A percentile compares a stretch with the other conserved stretches of the same genome.
Evolutionary conservation across 2,113 vertebrate species (phyloP).

Genomic region (Paradisaea rubra): DNA sequence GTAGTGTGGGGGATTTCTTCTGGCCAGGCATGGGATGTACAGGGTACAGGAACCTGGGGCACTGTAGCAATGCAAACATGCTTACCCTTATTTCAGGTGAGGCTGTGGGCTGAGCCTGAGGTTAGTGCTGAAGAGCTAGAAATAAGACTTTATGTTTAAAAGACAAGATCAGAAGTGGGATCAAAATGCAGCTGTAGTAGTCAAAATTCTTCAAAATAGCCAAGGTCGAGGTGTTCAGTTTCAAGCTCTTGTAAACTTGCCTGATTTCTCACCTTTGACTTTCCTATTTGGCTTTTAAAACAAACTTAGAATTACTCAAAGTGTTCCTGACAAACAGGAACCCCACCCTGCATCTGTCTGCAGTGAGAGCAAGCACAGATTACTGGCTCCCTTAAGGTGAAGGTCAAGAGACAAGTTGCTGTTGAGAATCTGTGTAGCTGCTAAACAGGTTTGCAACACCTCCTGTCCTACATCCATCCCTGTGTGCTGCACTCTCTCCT

Average conservation of each 20-base stretch:
- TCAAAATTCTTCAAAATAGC: background rate
- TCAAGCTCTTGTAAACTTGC: background rate
- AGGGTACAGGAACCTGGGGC: background rate
- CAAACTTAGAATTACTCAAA: background rate
- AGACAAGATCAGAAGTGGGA: background rate
- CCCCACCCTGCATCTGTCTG: background rate
- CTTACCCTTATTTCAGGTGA: background rate
- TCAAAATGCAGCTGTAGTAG: background rate
- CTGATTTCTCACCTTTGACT: background rate
- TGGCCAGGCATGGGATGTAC: background rate
- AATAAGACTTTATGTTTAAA: background rate
- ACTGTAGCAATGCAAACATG: background rate
- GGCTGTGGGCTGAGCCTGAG: background rate
- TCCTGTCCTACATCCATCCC: background rate
- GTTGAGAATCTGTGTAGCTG: background rate
- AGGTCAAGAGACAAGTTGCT: background rate
- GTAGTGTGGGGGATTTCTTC: no score
- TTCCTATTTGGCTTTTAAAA: background rate
- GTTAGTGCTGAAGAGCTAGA: background rate
- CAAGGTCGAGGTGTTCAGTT: background rate
- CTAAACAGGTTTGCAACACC: background rate
- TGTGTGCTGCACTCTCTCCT: background rate
- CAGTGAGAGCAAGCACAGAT: background rate
- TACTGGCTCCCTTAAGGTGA: background rate
- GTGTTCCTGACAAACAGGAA: background rate